Percentiles rank a stretch among this genome's conserved stretches.
These are phyloP conservation scores for Aphodius sticticus DNA, from an alignment of 2,888 invertebrate species.

Conservation along the genomic window DNA sequence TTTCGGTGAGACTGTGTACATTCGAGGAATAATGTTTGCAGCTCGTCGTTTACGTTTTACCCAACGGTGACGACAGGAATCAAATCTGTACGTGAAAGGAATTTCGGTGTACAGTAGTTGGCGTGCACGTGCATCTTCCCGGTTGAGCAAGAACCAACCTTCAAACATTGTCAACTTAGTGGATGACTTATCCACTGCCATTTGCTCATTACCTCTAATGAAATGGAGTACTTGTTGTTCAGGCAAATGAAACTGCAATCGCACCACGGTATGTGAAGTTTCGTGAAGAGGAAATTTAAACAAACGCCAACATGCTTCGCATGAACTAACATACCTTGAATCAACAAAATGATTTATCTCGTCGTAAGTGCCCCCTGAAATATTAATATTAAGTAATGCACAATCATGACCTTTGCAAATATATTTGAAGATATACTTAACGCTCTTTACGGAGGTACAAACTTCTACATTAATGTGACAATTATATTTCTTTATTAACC, in stretches of 20 bases:
- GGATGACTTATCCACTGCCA: slow-evolving; percentile 30
- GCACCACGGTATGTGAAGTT: slow-evolving; percentile 12
- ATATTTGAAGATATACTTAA: slow-evolving; percentile 50
- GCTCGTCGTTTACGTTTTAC: background rate
- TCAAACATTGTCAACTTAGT: slow-evolving; percentile 38
- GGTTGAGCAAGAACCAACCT: slow-evolving; percentile 47
- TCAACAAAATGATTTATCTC: background rate
- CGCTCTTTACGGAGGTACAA: slow-evolving; percentile 41
- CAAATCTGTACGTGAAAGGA: slow-evolving; percentile 39
- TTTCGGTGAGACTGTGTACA: slow-evolving; percentile 28
- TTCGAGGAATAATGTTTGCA: background rate
- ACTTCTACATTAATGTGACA: slow-evolving; percentile 50
- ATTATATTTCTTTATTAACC: slow-evolving; percentile 43
- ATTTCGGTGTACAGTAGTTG: slow-evolving; percentile 40
- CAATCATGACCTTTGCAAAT: slow-evolving; percentile 15
- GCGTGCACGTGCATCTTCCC: slow-evolving; percentile 38
- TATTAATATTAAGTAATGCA: background rate
- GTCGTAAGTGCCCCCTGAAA: background rate
- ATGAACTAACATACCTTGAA: background rate
- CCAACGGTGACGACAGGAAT: background rate
- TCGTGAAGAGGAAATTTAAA: slow-evolving; percentile 1
- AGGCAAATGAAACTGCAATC: slow-evolving; percentile 53
- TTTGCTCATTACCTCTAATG: slow-evolving; percentile 30
- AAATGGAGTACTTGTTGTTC: slow-evolving; percentile 33
- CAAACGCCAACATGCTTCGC: slow-evolving; percentile 8